These are phyloP conservation scores for Nematostella vectensis DNA, from an alignment of 92 coral and sea anemone species.

Conservation along the genomic window DNA sequence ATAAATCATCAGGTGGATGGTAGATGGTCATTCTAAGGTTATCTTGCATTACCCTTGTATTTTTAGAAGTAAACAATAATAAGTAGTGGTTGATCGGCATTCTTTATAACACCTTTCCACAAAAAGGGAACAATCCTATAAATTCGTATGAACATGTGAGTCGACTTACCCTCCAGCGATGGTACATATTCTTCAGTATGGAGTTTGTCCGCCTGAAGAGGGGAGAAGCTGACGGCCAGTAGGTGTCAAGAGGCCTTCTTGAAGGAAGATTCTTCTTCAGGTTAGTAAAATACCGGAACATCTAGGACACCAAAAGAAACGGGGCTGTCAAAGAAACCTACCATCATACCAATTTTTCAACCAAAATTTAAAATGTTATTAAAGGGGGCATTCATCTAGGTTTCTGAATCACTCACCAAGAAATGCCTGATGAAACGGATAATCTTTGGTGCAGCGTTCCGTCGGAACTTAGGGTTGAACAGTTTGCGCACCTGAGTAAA, in stretches of 20 bases:
- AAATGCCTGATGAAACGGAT: constrained; percentile 66
- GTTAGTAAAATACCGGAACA: constrained; percentile 48
- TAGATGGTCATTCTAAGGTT: no score
- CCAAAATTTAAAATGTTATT: no score
- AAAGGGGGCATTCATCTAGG: no score
- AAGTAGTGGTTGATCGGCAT: no score
- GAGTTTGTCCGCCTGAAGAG: constrained; percentile 61
- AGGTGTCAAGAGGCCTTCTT: constrained; percentile 61
- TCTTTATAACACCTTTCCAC: no score
- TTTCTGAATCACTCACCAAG: constrained; percentile 67
- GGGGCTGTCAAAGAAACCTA: no score
- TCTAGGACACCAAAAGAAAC: constrained; percentile 20
- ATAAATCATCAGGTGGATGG: no score
- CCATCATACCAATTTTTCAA: no score
- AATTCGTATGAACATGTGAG: neutral
- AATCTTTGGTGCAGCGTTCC: constrained; percentile 87
- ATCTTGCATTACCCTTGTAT: no score
- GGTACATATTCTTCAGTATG: constrained; percentile 63
- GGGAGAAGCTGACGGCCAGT: constrained; percentile 80
- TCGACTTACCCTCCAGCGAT: constrained; percentile 75
- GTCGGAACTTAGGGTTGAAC: constrained; percentile 70
- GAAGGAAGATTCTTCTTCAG: constrained; percentile 73
- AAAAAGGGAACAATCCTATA: no score
- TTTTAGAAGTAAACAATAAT: no score
- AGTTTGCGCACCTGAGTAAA: constrained; percentile 54